Evolutionary conservation across 1,140 invertebrate genomes (phyloP).

Genomic region (Brachionus calyciflorus): DNA sequence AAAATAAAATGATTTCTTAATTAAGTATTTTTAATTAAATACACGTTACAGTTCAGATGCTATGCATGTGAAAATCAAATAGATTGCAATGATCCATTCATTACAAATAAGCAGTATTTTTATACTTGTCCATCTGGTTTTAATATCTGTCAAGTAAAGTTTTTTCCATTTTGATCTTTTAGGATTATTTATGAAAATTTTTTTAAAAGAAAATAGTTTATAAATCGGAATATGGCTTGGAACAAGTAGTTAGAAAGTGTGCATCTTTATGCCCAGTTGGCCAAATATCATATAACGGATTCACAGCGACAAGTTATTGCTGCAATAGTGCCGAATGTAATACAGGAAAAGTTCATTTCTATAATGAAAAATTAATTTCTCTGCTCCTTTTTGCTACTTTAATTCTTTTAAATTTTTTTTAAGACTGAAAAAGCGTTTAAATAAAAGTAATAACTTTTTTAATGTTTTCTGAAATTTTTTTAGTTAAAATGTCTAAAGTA

Average conservation of each 20-base stretch:
- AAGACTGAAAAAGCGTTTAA: too few species aligned
- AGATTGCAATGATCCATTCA: constrained; percentile 21
- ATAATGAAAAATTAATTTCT: too few species aligned
- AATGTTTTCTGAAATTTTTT: too few species aligned
- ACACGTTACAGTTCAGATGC: neutral
- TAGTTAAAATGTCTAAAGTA: too few species aligned
- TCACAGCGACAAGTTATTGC: neutral
- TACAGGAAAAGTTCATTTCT: too few species aligned
- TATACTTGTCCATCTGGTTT: neutral
- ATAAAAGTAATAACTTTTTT: too few species aligned
- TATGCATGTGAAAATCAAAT: neutral
- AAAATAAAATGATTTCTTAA: too few species aligned
- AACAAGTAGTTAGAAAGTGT: constrained; percentile 6
- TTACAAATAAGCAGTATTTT: neutral
- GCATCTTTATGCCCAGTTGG: neutral
- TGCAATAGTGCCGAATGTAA: constrained; percentile 5
- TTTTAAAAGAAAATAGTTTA: neutral
- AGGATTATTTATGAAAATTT: neutral
- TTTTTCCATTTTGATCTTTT: neutral
- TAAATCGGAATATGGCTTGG: neutral
- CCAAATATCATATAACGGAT: neutral
- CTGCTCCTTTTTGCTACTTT: too few species aligned
- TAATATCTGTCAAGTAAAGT: neutral
- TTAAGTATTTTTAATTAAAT: neutral
- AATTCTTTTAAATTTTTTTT: too few species aligned